These are phyloP conservation scores for Patagioenas fasciata DNA, from an alignment of 2,113 vertebrate species.

Conservation along the genomic window DNA sequence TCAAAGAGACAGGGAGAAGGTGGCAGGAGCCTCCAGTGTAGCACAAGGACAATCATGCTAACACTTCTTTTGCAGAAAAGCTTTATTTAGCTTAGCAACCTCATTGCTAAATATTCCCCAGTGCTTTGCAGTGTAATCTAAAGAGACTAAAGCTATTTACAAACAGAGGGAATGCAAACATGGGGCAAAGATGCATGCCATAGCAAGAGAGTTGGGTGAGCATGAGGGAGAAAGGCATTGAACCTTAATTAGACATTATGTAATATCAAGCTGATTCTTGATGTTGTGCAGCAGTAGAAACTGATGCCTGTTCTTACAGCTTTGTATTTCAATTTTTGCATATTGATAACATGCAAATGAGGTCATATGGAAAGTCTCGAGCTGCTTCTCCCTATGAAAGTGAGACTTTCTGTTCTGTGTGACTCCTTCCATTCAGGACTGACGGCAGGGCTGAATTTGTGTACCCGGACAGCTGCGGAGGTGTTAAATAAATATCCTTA, in stretches of 20 bases:
- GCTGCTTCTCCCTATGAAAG: neutral
- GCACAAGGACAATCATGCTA: neutral
- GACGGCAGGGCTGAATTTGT: neutral
- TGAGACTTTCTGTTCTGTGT: neutral
- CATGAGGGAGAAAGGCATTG: neutral
- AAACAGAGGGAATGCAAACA: neutral
- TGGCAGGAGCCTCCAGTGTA: neutral
- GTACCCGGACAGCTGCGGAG: rapidly evolving
- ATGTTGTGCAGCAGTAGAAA: neutral
- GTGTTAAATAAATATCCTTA: neutral
- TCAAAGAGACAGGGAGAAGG: neutral
- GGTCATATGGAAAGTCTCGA: neutral
- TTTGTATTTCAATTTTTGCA: neutral
- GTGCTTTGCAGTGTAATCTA: neutral
- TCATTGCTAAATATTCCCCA: neutral
- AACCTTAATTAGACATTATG: neutral
- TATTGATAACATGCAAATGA: neutral
- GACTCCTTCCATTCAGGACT: neutral
- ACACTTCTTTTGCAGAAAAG: neutral
- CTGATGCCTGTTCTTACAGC: neutral
- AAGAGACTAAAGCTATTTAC: neutral
- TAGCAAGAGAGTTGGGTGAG: neutral
- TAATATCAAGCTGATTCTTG: neutral
- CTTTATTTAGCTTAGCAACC: conserved; percentile 1
- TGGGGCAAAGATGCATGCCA: neutral